Evolutionary conservation across 2,113 vertebrate species (phyloP).

Genomic region (Notarius lentiginosus): DNA sequence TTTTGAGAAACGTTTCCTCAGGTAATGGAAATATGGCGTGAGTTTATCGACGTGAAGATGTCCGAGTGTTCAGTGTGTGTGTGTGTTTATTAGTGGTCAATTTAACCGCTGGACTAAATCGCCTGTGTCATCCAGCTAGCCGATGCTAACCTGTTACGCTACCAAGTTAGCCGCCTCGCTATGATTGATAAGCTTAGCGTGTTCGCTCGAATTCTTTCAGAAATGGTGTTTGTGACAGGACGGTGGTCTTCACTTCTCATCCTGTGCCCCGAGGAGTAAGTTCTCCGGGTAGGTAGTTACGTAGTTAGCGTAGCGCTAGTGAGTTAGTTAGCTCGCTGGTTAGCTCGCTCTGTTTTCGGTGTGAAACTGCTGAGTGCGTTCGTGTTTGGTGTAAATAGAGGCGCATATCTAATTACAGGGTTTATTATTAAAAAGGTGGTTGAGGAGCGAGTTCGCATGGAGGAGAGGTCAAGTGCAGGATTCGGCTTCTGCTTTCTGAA

Average conservation of each 20-base stretch:
- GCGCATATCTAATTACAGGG: background rate
- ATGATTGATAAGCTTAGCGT: background rate
- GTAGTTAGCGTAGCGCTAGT: background rate
- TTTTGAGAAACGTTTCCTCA: background rate
- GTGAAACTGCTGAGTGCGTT: constrained; percentile 5
- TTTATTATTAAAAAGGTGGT: background rate
- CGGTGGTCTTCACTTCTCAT: background rate
- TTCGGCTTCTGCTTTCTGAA: constrained; percentile 18
- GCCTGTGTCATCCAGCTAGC: constrained; percentile 17
- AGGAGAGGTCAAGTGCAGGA: background rate
- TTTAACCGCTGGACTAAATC: background rate
- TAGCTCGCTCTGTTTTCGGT: background rate
- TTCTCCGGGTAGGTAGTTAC: background rate
- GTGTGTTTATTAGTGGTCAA: background rate
- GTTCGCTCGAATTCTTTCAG: background rate
- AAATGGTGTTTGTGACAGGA: background rate
- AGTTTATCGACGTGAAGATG: background rate
- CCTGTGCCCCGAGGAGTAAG: background rate
- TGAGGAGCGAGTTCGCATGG: background rate
- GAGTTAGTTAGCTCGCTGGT: background rate
- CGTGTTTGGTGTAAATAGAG: background rate
- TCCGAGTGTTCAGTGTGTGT: background rate
- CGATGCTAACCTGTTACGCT: constrained; percentile 34
- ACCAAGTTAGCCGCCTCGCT: constrained; percentile 16
- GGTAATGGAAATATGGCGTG: background rate